These are phyloP conservation scores for Ornithoptera alexandrae DNA, from an alignment of 2,888 invertebrate species.

Conservation along the genomic window DNA sequence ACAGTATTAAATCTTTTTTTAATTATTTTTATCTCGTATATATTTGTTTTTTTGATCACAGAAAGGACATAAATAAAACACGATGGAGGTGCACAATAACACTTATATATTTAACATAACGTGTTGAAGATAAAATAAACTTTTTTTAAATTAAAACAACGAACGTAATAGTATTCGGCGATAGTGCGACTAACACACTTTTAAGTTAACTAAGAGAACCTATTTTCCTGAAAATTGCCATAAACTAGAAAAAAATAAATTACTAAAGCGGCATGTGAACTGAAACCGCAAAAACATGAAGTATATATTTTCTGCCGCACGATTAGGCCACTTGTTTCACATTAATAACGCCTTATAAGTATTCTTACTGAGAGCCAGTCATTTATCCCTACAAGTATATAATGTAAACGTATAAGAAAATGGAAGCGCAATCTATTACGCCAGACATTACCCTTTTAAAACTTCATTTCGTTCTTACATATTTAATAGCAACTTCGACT, in stretches of 20 bases:
- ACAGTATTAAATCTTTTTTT: too few relatives aligned
- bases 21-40: too few relatives aligned
- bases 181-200: constrained; percentile 36
- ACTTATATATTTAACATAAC: constrained; percentile 77
- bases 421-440: constrained; percentile 22
- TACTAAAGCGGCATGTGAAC: too few relatives aligned
- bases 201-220: too few relatives aligned
- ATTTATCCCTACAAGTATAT: constrained; percentile 47
- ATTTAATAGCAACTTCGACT: too few relatives aligned
- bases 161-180: constrained; percentile 57
- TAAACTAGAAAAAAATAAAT: too few relatives aligned
- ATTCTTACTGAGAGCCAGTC: constrained; percentile 53
- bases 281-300: neutral
- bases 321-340: constrained; percentile 28
- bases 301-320: constrained; percentile 8
- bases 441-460: constrained; percentile 3
- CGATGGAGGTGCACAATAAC: constrained; percentile 65
- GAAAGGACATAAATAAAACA: constrained; percentile 37
- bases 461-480: neutral
- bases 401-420: constrained; percentile 29
- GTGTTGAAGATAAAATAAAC: constrained; percentile 76
- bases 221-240: too few relatives aligned
- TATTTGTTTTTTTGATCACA: too few relatives aligned
- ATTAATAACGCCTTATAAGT: constrained; percentile 14
- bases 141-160: constrained; percentile 78